Conservation (phyloP, 64 coral and sea anemone species). For the Montipora efflorescens region DNA sequence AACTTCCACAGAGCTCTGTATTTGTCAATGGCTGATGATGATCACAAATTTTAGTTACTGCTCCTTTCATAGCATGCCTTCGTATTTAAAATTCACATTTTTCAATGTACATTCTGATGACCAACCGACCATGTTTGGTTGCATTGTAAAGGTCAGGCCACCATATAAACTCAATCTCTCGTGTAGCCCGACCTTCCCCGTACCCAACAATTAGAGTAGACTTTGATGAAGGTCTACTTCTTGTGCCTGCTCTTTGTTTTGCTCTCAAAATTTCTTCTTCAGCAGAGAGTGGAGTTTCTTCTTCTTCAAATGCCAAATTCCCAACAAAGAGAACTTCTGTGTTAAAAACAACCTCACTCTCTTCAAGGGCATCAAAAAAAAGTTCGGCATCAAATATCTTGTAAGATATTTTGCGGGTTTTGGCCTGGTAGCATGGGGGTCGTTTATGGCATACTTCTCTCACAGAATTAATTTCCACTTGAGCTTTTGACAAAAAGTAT, state of each 20-base stretch:
- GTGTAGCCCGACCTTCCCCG: neutral
- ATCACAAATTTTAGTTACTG: too few species aligned
- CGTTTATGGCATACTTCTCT: neutral
- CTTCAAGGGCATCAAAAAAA: neutral
- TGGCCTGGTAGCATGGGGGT: neutral
- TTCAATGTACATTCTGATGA: neutral
- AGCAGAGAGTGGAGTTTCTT: neutral
- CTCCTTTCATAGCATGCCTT: too few species aligned
- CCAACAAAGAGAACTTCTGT: neutral
- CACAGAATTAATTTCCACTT: neutral
- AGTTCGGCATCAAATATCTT: neutral
- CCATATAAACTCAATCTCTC: neutral
- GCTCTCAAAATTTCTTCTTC: neutral
- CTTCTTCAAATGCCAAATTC: neutral
- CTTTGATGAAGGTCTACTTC: neutral
- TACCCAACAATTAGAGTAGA: neutral
- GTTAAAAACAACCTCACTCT: neutral
- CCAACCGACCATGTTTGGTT: neutral
- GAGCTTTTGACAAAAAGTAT: neutral
- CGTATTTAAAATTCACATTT: neutral
- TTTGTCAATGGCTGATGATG: too few species aligned
- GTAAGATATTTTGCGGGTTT: neutral
- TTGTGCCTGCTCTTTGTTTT: neutral
- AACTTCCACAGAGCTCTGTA: too few species aligned
- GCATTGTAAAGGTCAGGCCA: neutral